Percentiles rank a stretch among this genome's conserved stretches.
These are phyloP conservation scores for Cirrhinus mrigala DNA, from an alignment of 2,797 vertebrate genomes.

Conservation along the genomic window DNA sequence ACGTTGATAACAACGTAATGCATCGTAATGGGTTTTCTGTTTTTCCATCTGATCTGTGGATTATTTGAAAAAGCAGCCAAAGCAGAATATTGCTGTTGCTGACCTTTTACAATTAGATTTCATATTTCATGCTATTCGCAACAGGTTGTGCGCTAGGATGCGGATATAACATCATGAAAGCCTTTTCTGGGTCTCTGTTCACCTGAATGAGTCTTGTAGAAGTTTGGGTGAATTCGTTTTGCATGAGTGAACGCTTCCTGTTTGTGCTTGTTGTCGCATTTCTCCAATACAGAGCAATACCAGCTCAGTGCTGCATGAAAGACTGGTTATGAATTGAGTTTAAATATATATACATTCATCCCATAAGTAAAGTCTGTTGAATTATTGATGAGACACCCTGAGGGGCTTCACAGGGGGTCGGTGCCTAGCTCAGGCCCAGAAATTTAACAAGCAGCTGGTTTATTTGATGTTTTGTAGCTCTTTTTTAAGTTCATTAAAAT, in stretches of 20 bases:
- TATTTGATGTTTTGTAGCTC: not conserved
- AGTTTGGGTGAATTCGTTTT: slow-evolving; percentile 5
- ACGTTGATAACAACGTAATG: not conserved
- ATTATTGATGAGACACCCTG: slow-evolving; percentile 78
- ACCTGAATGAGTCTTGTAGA: not conserved
- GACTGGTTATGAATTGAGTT: slow-evolving; percentile 31
- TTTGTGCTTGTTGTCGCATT: not conserved
- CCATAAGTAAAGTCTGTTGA: slow-evolving; percentile 56
- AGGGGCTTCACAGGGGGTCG: slow-evolving; percentile 53
- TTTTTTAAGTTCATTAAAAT: slow-evolving; percentile 14
- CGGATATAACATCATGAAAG: not conserved
- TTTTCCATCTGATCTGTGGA: slow-evolving; percentile 13
- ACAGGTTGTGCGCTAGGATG: not conserved
- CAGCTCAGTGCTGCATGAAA: slow-evolving; percentile 49
- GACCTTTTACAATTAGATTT: not conserved
- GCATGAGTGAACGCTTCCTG: slow-evolving; percentile 24
- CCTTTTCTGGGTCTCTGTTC: not conserved
- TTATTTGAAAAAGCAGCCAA: not conserved
- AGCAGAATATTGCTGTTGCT: not conserved
- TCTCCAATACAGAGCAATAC: slow-evolving; percentile 20
- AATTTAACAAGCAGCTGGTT: not conserved
- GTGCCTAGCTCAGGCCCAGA: not conserved
- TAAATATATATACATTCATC: not conserved
- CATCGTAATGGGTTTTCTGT: not conserved
- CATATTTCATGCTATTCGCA: not conserved